A percentile compares a stretch with the other conserved stretches of the same genome.
Conservation (phyloP, 1,140 invertebrate genomes). For the Pogonognathellus flavescens region DNA sequence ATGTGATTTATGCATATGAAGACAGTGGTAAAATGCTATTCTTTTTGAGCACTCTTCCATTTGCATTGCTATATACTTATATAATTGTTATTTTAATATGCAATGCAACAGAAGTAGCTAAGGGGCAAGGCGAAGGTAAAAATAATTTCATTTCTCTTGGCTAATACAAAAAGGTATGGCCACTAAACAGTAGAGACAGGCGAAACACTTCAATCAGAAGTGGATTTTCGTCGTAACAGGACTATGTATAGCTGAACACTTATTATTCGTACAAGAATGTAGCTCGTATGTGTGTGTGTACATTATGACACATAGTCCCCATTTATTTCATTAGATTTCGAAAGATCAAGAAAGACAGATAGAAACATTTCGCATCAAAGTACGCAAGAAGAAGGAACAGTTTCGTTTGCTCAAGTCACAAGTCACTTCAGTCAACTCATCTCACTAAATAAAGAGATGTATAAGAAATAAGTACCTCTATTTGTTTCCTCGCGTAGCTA, state of each 20-base stretch:
- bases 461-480: background rate
- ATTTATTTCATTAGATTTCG: conserved; percentile 4
- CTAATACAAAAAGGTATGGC: too few relatives aligned
- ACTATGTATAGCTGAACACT: background rate
- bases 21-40: too few relatives aligned
- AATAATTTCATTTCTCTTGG: too few relatives aligned
- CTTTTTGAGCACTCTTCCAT: too few relatives aligned
- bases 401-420: conserved; percentile 7
- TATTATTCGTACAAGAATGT: conserved; percentile 11
- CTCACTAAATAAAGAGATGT: background rate
- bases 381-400: conserved; percentile 3
- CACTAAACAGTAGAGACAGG: too few relatives aligned
- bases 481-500: background rate
- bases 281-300: background rate
- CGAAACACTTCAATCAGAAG: too few relatives aligned
- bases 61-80: too few relatives aligned
- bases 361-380: background rate
- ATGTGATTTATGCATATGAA: too few relatives aligned
- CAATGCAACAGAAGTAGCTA: too few relatives aligned
- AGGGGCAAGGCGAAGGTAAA: too few relatives aligned
- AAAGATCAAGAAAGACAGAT: conserved; percentile 9
- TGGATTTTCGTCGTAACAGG: too few relatives aligned
- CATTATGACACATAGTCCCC: background rate
- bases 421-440: conserved; percentile 21
- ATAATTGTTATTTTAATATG: too few relatives aligned